These are phyloP conservation scores for Gulo gulo DNA, from an alignment of 2,113 vertebrate genomes.

Conservation along the genomic window DNA sequence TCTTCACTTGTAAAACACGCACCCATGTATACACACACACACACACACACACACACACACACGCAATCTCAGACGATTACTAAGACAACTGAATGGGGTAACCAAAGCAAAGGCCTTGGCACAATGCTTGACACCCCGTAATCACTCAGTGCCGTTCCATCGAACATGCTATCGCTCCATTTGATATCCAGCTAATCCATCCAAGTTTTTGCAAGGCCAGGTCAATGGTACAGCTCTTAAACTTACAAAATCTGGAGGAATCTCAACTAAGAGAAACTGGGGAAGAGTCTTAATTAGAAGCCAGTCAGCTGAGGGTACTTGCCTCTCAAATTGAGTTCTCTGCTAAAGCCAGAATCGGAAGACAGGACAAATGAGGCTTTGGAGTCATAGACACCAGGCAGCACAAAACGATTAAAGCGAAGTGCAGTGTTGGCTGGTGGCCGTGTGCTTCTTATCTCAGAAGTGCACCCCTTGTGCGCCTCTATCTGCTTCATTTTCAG, in stretches of 20 bases:
- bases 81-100: not conserved
- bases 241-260: not conserved
- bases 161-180: not conserved
- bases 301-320: not conserved
- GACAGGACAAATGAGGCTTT: not conserved
- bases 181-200: not conserved
- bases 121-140: not conserved
- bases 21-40: accelerated
- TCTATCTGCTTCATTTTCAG: conserved; percentile 44
- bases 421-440: conserved; percentile 17
- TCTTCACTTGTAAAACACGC: not conserved
- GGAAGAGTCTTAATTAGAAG: not conserved
- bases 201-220: not conserved
- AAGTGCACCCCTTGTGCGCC: not conserved
- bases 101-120: not conserved
- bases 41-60: no score
- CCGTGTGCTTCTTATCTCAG: not conserved
- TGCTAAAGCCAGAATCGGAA: not conserved
- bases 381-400: not conserved
- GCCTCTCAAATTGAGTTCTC: conserved; percentile 6
- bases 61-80: not conserved
- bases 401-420: not conserved
- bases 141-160: not conserved
- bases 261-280: not conserved
- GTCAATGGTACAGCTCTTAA: not conserved